These are phyloP conservation scores for Rhadina sibilatrix DNA, from an alignment of 2,113 vertebrate species.

Conservation along the genomic window DNA sequence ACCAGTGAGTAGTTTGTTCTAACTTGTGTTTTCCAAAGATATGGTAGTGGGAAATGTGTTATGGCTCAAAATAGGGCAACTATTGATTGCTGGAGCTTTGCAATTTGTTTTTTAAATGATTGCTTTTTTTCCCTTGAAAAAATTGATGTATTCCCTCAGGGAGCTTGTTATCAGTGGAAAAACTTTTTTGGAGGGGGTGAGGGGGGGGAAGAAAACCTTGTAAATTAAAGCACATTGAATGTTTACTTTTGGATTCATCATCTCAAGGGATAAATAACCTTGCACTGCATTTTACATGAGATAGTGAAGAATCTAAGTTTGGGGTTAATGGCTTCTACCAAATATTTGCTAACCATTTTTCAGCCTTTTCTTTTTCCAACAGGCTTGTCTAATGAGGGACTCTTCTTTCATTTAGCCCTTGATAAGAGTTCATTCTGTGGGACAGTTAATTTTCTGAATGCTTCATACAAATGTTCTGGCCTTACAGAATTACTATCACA, in stretches of 20 bases:
- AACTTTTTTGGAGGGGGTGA: neutral
- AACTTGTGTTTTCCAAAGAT: conserved; percentile 1
- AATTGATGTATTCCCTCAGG: conserved; percentile 24
- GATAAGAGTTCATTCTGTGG: neutral
- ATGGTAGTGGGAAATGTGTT: neutral
- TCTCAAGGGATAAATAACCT: conserved; percentile 12
- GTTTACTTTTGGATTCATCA: conserved; percentile 28
- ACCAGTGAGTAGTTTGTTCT: neutral
- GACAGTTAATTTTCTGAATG: neutral
- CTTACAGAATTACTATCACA: neutral
- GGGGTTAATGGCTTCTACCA: conserved; percentile 50
- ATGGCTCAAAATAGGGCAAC: neutral
- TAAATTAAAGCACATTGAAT: neutral
- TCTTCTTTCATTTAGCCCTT: neutral
- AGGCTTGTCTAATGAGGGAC: neutral
- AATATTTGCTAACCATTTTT: conserved; percentile 31
- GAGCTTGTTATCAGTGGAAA: neutral
- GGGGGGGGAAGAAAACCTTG: neutral
- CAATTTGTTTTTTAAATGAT: neutral
- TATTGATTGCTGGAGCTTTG: neutral
- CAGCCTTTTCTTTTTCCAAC: neutral
- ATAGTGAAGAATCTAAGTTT: neutral
- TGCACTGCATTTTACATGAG: conserved; percentile 16
- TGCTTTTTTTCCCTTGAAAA: neutral
- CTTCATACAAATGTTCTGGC: neutral